Percentiles rank a stretch among this genome's conserved stretches.
These are phyloP conservation scores for Spondyliosoma cantharus DNA, from an alignment of 2,797 vertebrate genomes.

Conservation along the genomic window DNA sequence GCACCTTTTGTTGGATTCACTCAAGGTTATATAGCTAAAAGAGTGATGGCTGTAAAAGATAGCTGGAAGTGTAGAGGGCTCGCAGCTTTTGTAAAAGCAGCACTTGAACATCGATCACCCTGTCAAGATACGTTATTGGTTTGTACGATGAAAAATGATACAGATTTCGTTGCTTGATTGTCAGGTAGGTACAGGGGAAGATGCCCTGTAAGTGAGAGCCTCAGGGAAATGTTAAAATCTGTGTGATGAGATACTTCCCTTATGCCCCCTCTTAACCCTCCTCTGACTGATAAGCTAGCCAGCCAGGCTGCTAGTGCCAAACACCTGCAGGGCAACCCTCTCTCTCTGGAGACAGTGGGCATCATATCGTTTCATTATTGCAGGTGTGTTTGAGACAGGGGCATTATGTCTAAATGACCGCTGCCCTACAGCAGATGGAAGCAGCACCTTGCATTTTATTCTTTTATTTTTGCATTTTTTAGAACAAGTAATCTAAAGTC, in stretches of 20 bases:
- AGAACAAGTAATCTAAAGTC: constrained; percentile 29
- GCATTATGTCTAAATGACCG: constrained; percentile 6
- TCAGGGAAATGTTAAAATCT: constrained; percentile 61
- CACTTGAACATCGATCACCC: constrained; percentile 60
- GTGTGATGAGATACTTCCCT: constrained; percentile 58
- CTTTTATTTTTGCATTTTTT: background rate
- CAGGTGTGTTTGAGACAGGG: constrained; percentile 7
- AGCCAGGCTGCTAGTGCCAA: constrained; percentile 49
- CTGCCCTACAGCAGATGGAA: constrained; percentile 22
- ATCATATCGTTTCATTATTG: constrained; percentile 34
- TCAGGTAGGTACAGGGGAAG: constrained; percentile 51
- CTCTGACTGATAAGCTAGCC: constrained; percentile 40
- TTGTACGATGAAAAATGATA: constrained; percentile 60
- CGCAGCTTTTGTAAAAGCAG: constrained; percentile 60
- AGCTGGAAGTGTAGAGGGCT: constrained; percentile 45
- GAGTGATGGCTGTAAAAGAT: constrained; percentile 63
- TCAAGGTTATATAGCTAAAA: constrained; percentile 61
- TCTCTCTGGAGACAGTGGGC: constrained; percentile 32
- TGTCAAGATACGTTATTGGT: constrained; percentile 60
- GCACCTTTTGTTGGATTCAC: constrained; percentile 49
- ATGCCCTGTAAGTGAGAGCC: constrained; percentile 55
- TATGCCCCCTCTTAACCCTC: constrained; percentile 37
- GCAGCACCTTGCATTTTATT: constrained; percentile 20
- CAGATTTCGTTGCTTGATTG: constrained; percentile 58
- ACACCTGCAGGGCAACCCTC: constrained; percentile 60